phyloP scores from a whole-genome alignment of 2,113 vertebrate species.

The Sinocyclocheilus maitianheensis region DNA sequence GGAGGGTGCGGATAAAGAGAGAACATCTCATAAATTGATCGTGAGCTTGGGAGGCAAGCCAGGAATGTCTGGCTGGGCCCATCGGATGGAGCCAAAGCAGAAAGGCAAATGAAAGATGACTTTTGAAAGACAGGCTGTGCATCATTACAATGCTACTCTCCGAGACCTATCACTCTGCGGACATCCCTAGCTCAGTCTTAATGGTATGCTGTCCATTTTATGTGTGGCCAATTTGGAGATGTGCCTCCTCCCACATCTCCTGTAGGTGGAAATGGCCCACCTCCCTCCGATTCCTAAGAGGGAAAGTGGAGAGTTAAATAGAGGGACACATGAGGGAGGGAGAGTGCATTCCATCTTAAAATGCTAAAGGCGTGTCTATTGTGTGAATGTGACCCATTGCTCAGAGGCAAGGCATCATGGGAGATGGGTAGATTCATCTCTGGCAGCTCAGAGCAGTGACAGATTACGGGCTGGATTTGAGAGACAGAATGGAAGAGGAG shows the following conservation, averaged over 20 bases:
- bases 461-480: conserved; percentile 47
- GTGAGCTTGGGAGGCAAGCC: conserved; percentile 57
- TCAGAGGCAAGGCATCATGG: conserved; percentile 44
- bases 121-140: conserved; percentile 41
- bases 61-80: conserved; percentile 51
- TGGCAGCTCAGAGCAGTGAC: conserved; percentile 48
- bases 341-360: conserved; percentile 35
- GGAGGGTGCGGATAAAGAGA: conserved; percentile 5
- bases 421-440: conserved; percentile 51
- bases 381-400: conserved; percentile 50
- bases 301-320: conserved; percentile 40
- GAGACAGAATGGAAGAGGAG: conserved; percentile 44
- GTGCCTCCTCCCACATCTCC: not conserved
- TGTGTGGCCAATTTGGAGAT: not conserved
- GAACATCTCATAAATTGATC: conserved; percentile 61
- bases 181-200: conserved; percentile 34
- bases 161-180: not conserved
- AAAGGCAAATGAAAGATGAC: conserved; percentile 64
- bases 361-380: conserved; percentile 49
- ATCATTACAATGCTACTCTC: conserved; percentile 42
- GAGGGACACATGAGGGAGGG: conserved; percentile 6
- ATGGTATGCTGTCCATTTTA: conserved; percentile 27
- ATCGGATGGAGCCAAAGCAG: conserved; percentile 42
- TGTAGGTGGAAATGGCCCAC: not conserved
- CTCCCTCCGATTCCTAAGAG: not conserved